Evolutionary conservation across 2,888 invertebrate genomes (phyloP), one percentile per base, ranked within the genome.

Genomic region (Frankliniella fusca): DNA sequence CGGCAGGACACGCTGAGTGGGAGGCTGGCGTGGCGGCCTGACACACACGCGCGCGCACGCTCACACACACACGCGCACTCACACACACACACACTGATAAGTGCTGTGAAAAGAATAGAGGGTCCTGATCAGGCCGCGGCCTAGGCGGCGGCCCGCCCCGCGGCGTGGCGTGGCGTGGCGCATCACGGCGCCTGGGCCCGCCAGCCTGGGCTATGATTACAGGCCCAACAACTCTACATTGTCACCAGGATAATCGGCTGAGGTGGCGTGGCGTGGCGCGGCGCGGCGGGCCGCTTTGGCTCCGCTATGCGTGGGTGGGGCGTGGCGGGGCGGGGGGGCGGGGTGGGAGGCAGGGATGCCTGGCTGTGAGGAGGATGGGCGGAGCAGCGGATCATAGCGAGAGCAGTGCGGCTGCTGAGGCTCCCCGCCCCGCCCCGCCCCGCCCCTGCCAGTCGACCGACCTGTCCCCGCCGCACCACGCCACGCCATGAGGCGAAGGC

Each of bases 211-310:
- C 70, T 76, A 76, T 76, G 70, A 76, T 76, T 76, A 76, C 27
- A 76, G 70, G 70, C 70, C 70, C 70, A 76, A 76, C 70, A 76
- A 76, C 70, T 76, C 70, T 76, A 27, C 70, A 76, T 76, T 76
- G 70, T 76, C 70, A 76, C 70, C 70, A 23, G 70, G 70, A 76
- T 76, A 76, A 76, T 76, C 70, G 70, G 11, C 54, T 54, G 54
- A 38, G 38, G 38, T 38, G 38, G 38, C 54, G 15, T 54, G 15
- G 54, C 70, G 23, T 5, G 70, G 23, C 70, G 70, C 20, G 65
- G n/a, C 65, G 20, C 65, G 65, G n/a, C 70, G n/a, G 23, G 70
- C 70, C 70, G n/a, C 70, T 10, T 23, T 11, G 70, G n/a, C 70
- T n/a, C 70, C 70, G 70, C 70, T 20, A 10, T 70, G 70, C 70